Conservation (phyloP, 1,140 invertebrate species). For the Drosophila micromelanica region DNA sequence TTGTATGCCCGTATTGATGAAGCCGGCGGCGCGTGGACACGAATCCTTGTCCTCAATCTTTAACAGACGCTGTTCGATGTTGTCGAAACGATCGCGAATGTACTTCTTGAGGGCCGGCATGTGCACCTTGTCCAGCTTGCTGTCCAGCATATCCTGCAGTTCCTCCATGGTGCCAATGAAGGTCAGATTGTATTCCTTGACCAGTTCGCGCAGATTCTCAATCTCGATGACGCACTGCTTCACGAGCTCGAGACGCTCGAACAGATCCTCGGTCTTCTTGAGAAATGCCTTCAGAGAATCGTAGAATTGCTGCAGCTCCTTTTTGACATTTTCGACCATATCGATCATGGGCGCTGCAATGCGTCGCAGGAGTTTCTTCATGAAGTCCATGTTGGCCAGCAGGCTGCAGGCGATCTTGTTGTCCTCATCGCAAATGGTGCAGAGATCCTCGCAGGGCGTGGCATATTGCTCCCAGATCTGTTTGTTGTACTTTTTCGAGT, state of each 20-base stretch:
- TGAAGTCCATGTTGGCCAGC: slow-evolving; percentile 65
- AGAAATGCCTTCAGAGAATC: slow-evolving; percentile 48
- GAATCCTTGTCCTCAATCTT: slow-evolving; percentile 57
- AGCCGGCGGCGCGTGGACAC: slow-evolving; percentile 69
- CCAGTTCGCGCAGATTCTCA: slow-evolving; percentile 47
- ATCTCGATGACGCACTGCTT: slow-evolving; percentile 73
- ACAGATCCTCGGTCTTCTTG: slow-evolving; percentile 48
- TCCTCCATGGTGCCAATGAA: slow-evolving; percentile 80
- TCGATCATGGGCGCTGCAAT: slow-evolving; percentile 68
- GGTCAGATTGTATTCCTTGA: slow-evolving; percentile 62
- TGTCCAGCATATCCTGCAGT: slow-evolving; percentile 80
- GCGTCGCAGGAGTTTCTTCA: slow-evolving; percentile 70
- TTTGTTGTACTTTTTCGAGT: slow-evolving; percentile 43
- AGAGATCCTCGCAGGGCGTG: slow-evolving; percentile 69
- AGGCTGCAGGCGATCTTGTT: slow-evolving; percentile 72
- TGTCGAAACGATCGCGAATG: slow-evolving; percentile 69
- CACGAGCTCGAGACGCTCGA: slow-evolving; percentile 59
- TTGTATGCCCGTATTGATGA: slow-evolving; percentile 48
- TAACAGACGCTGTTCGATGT: slow-evolving; percentile 51
- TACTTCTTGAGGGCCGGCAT: slow-evolving; percentile 79
- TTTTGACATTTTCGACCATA: slow-evolving; percentile 44
- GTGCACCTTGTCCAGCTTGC: slow-evolving; percentile 78
- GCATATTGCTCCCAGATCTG: slow-evolving; percentile 53
- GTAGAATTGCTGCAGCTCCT: slow-evolving; percentile 52
- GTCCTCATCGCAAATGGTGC: slow-evolving; percentile 72